phyloP scores from a whole-genome alignment of 1,140 invertebrate genomes.

The Prorops nasuta region DNA sequence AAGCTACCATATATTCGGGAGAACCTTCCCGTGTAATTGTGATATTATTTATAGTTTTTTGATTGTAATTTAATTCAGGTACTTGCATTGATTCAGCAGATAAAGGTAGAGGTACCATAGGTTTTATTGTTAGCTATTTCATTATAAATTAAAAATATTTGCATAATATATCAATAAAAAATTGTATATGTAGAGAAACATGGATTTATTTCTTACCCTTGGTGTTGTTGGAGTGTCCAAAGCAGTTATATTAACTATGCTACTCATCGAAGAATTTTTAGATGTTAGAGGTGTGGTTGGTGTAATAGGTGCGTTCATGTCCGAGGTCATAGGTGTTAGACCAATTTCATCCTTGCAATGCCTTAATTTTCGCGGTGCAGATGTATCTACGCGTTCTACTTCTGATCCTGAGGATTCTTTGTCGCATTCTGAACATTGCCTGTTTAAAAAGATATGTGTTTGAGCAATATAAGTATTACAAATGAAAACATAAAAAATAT shows the following conservation, averaged over 20 bases:
- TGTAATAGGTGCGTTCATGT: conserved; percentile 37
- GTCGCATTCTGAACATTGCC: conserved; percentile 88
- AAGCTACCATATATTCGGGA: conserved; percentile 53
- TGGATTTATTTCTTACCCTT: too few species aligned
- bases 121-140: conserved; percentile 48
- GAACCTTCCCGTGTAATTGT: conserved; percentile 46
- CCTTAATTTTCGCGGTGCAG: conserved; percentile 73
- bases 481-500: neutral
- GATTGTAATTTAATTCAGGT: conserved; percentile 33
- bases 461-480: neutral
- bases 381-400: conserved; percentile 69
- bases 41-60: conserved; percentile 36
- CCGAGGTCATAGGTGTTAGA: conserved; percentile 31
- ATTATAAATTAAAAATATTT: conserved; percentile 6
- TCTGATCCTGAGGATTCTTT: conserved; percentile 77
- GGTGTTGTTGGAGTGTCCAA: conserved; percentile 38
- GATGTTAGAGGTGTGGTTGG: conserved; percentile 41
- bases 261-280: conserved; percentile 26
- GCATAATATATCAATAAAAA: conserved; percentile 1
- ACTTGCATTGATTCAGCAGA: conserved; percentile 32
- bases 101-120: conserved; percentile 40
- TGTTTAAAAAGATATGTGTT: conserved; percentile 30
- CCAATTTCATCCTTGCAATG: conserved; percentile 67
- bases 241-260: conserved; percentile 25
- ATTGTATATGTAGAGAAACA: too few species aligned